Percentiles rank a stretch among this genome's conserved stretches.
phyloP scores from a whole-genome alignment of 64 coral and sea anemone genomes.

The Catalaphyllia jardinei region DNA sequence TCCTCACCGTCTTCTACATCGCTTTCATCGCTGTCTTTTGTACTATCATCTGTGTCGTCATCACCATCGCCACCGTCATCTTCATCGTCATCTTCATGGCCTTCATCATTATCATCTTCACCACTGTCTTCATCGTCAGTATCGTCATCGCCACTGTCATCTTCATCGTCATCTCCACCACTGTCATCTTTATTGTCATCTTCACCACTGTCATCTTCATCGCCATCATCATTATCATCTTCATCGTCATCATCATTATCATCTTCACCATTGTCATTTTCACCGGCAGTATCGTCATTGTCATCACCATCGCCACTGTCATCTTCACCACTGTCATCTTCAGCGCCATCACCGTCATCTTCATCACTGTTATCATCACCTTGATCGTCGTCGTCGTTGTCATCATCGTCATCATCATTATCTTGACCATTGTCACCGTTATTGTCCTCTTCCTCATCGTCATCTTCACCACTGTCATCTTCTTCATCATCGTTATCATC shows the following conservation, averaged over 20 bases:
- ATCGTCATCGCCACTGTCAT: not conserved
- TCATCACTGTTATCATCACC: not conserved
- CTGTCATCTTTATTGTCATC: not conserved
- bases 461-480: not conserved
- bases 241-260: conserved; percentile 1
- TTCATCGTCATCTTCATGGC: not conserved
- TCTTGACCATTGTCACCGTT: not conserved
- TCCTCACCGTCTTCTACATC: not conserved
- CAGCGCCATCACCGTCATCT: not conserved
- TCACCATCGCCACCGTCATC: not conserved
- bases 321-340: not conserved
- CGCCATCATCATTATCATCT: not conserved
- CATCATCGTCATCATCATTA: not conserved
- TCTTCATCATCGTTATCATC: not conserved
- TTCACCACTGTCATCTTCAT: not conserved
- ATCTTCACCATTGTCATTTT: not conserved
- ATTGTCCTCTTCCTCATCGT: not conserved
- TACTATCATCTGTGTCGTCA: too few relatives aligned
- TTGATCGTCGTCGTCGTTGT: too few relatives aligned
- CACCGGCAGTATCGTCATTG: not conserved
- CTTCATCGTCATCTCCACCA: not conserved
- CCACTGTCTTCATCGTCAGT: not conserved
- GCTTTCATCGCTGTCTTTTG: too few relatives aligned
- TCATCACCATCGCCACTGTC: not conserved
- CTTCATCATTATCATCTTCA: not conserved